Percentiles rank a stretch among this genome's conserved stretches.
phyloP scores from a whole-genome alignment of 2,113 vertebrate genomes.

The Chinchilla lanigera region DNA sequence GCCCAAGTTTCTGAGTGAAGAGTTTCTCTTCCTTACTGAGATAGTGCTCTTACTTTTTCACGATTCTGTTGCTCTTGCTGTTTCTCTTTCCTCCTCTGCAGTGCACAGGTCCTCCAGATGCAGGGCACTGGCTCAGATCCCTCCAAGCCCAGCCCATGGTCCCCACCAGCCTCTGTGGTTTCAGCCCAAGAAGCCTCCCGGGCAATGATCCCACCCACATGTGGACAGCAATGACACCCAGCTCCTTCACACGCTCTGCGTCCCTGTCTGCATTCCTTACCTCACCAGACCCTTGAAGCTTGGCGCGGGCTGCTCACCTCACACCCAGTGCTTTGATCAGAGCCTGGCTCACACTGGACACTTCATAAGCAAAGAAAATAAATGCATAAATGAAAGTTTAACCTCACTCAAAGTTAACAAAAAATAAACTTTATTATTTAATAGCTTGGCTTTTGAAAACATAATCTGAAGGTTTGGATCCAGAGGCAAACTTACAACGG shows the following conservation, averaged over 20 bases:
- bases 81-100: not conserved
- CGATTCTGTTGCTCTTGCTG: rapidly evolving
- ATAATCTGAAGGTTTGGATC: not conserved
- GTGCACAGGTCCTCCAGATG: rapidly evolving
- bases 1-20: rapidly evolving
- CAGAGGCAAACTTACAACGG: not conserved
- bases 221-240: not conserved
- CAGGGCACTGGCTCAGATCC: rapidly evolving
- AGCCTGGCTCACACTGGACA: not conserved
- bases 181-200: not conserved
- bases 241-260: not conserved
- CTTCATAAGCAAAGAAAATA: not conserved
- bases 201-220: rapidly evolving
- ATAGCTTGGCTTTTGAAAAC: not conserved
- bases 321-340: not conserved
- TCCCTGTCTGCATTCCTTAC: no score
- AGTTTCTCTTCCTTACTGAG: not conserved
- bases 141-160: rapidly evolving
- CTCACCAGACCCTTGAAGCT: rapidly evolving
- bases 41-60: rapidly evolving
- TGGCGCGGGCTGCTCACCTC: rapidly evolving
- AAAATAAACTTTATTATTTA: not conserved
- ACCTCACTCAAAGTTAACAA: not conserved
- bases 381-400: not conserved
- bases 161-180: not conserved